These are phyloP conservation scores for Florisuga fusca DNA, from an alignment of 2,797 vertebrate species.

Conservation along the genomic window DNA sequence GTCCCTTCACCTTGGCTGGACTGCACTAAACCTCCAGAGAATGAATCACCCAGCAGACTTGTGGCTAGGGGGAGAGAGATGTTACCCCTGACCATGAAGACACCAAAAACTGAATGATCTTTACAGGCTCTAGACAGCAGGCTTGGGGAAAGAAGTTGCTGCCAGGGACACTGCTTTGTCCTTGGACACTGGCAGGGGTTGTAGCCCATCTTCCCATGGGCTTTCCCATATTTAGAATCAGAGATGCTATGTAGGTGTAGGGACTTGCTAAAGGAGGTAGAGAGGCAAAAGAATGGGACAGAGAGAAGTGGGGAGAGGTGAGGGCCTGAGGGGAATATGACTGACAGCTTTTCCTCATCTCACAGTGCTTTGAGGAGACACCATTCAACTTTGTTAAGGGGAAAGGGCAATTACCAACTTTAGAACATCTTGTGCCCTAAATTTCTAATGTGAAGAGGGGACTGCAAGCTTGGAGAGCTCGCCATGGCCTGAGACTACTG, in stretches of 20 bases:
- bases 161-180: neutral
- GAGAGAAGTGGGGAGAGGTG: neutral
- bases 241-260: neutral
- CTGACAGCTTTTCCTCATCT: neutral
- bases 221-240: neutral
- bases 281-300: neutral
- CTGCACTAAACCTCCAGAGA: neutral
- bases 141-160: neutral
- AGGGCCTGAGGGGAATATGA: neutral
- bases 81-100: neutral
- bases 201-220: neutral
- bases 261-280: neutral
- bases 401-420: too few relatives aligned
- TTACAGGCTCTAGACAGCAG: neutral
- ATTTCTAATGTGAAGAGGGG: neutral
- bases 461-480: neutral
- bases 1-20: neutral
- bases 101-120: neutral
- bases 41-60: neutral
- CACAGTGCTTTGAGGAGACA: neutral
- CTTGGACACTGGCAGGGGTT: neutral
- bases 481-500: accelerated
- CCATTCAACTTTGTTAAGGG: neutral
- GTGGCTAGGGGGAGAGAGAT: neutral
- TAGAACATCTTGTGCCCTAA: neutral